Evolutionary conservation across 2,113 vertebrate species (phyloP), one percentile per base, ranked within the genome.

Genomic region (Notiomystis cincta): DNA sequence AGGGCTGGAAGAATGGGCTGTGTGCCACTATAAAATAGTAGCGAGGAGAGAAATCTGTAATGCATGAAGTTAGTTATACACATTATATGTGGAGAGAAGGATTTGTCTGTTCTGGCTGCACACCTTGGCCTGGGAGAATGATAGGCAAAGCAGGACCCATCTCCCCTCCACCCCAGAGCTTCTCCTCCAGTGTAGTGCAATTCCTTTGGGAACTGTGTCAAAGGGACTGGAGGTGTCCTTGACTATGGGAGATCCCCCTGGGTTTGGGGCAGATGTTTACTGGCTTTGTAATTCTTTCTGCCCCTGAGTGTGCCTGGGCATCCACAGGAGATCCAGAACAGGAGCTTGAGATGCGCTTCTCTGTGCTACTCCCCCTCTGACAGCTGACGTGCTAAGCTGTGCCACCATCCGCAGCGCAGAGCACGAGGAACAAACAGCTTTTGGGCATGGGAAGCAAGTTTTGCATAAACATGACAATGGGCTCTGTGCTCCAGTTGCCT

Each of bases 151-250:
- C 17, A 81, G 22, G 8, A 13, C n/a, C 54, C 10, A 1, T 48
- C 53, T 82, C 25, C 25, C 15, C 25, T 71, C 71, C 0, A 0
- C 35, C 6, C 2, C 7, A 67, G 31, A 53, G 13, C 53, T 65
- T 79, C 22, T 27, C 38, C 25, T 79, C 71, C 7, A 4, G 14
- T 1, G 0, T 14, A 40, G 5, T 21, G 18, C 42, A 93, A 24
- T 17, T 87, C 47, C 30, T 57, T 42, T 37, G 27, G 47, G 56
- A 94, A 27, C 42, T 0, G 0, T 35, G 38, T 13, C 0, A 0
- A 73, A 78, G 31, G 38, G 38, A 19, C 24, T n/a, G 53, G 35
- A 62, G 9, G 6, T 18, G 8, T 35, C 48, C 35, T 50, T 44
- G 51, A 67, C 35, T 35, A 19, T 19, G 14, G 33, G 38, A 76